Evolutionary conservation across 64 coral and sea anemone genomes (phyloP).

Genomic region (Montipora capricornis): DNA sequence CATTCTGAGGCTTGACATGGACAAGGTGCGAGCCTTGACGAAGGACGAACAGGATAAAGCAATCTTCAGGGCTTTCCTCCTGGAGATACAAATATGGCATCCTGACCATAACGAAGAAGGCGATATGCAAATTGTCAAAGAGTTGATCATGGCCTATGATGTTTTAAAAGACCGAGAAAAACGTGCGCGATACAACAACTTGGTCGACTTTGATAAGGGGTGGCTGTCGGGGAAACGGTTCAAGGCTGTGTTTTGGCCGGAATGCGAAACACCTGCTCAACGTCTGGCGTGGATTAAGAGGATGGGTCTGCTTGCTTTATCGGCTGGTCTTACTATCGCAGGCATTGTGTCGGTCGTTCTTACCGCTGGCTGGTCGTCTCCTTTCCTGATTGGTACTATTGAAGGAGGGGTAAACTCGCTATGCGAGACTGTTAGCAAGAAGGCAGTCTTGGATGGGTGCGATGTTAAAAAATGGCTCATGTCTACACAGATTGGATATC

Average conservation of each 20-base stretch:
- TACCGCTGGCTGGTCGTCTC: background rate
- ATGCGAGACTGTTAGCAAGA: background rate
- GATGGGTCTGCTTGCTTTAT: conserved; percentile 10
- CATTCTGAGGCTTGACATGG: conserved; percentile 61
- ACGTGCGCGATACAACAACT: conserved; percentile 64
- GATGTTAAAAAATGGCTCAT: background rate
- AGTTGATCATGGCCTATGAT: conserved; percentile 63
- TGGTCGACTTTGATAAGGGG: conserved; percentile 51
- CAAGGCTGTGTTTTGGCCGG: conserved; percentile 67
- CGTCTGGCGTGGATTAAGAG: conserved; percentile 2
- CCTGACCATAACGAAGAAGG: background rate
- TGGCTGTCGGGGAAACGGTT: conserved; percentile 46
- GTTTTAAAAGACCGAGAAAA: conserved; percentile 48
- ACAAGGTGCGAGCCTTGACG: conserved; percentile 41
- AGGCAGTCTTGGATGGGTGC: conserved; percentile 45
- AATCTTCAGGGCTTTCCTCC: conserved; percentile 13
- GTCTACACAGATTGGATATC: background rate
- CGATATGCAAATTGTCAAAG: conserved; percentile 37
- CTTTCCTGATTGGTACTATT: background rate
- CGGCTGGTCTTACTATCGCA: background rate
- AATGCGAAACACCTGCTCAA: conserved; percentile 66
- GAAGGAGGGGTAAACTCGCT: conserved; percentile 1
- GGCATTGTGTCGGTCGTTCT: background rate
- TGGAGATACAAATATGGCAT: background rate
- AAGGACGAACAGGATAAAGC: conserved; percentile 17